phyloP scores from a whole-genome alignment of 2,797 vertebrate species.

The Hippoglossus hippoglossus region DNA sequence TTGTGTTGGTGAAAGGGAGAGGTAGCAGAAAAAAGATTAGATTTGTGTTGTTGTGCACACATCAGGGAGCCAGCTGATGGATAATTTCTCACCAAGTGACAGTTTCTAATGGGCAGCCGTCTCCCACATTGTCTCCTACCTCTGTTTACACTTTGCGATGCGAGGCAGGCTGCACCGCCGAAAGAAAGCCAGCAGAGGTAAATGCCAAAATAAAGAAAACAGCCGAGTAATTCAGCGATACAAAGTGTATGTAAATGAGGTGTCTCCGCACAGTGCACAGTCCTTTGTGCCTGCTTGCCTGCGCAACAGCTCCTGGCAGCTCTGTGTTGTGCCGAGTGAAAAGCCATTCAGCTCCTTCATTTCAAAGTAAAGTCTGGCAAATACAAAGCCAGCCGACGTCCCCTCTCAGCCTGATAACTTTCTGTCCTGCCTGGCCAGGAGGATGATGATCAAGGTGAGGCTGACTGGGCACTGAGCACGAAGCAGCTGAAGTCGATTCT shows the following conservation, averaged over 20 bases:
- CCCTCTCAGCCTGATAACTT: constrained; percentile 14
- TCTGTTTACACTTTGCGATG: constrained; percentile 43
- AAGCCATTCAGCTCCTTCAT: constrained; percentile 21
- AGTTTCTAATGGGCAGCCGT: constrained; percentile 31
- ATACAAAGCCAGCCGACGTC: constrained; percentile 28
- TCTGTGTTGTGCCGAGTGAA: constrained; percentile 37
- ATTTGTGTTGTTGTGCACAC: constrained; percentile 34
- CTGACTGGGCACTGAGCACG: background rate
- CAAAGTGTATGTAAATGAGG: constrained; percentile 59
- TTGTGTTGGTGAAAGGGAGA: constrained; percentile 23
- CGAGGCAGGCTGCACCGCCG: constrained; percentile 10
- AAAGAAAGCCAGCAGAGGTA: constrained; percentile 36
- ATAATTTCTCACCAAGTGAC: constrained; percentile 37
- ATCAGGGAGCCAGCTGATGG: constrained; percentile 28
- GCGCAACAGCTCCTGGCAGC: constrained; percentile 27
- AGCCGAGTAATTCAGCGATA: constrained; percentile 54
- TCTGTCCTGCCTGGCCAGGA: constrained; percentile 5
- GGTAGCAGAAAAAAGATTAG: constrained; percentile 18
- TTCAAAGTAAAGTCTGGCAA: constrained; percentile 33
- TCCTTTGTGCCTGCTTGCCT: constrained; percentile 48
- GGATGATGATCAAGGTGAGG: constrained; percentile 3
- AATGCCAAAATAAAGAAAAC: constrained; percentile 58
- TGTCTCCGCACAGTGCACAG: constrained; percentile 19
- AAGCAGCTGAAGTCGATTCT: too few species aligned
- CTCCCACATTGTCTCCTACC: constrained; percentile 22